Percentiles rank a stretch among this genome's conserved stretches.
Conservation (phyloP, 2,113 vertebrate species). For the Pao palembangensis region DNA sequence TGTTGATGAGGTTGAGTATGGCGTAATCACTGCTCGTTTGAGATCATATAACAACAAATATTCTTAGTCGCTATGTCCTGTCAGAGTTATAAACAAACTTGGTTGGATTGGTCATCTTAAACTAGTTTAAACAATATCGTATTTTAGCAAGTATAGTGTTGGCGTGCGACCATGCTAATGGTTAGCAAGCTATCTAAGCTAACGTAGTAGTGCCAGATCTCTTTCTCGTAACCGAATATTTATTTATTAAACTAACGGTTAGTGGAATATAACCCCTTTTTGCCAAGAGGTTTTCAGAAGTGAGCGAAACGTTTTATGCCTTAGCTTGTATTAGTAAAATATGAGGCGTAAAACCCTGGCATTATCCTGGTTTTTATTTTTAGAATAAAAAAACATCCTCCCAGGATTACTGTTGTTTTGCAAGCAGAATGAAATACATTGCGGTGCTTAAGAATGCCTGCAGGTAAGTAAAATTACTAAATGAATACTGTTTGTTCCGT, state of each 20-base stretch:
- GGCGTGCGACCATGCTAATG: neutral
- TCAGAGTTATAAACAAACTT: too few relatives aligned
- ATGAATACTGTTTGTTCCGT: neutral
- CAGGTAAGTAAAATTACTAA: conserved; percentile 69
- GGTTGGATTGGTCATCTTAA: too few relatives aligned
- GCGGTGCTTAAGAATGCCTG: conserved; percentile 77
- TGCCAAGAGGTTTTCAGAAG: too few relatives aligned
- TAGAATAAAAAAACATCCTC: conserved; percentile 12
- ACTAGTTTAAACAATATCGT: too few relatives aligned
- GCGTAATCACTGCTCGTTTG: conserved; percentile 28
- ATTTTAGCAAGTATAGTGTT: neutral
- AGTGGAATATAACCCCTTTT: too few relatives aligned
- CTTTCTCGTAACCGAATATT: neutral
- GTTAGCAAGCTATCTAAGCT: neutral
- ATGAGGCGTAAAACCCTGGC: neutral
- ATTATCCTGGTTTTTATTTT: conserved; percentile 11
- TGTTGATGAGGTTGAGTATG: conserved; percentile 9
- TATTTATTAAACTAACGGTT: too few relatives aligned
- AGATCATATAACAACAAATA: neutral
- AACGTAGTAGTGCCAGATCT: neutral
- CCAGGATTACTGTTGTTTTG: conserved; percentile 16
- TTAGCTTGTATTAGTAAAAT: neutral
- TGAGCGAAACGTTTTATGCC: too few relatives aligned
- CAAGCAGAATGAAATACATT: conserved; percentile 48
- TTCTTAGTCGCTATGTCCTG: neutral